These are phyloP conservation scores for Agrochola lychnidis DNA, from an alignment of 2,888 invertebrate species.

Conservation along the genomic window DNA sequence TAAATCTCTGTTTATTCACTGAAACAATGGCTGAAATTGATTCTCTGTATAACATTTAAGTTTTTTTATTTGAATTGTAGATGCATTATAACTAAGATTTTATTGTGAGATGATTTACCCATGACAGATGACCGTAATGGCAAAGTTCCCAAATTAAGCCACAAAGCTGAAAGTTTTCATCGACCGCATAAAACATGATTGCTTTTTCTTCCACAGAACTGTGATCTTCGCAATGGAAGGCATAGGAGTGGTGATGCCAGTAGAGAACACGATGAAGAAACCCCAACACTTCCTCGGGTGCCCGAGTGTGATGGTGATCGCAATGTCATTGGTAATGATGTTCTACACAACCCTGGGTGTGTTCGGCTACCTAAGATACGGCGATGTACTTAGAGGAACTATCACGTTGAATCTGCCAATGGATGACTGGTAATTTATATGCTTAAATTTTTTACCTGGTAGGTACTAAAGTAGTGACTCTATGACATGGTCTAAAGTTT, in stretches of 20 bases:
- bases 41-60: background rate
- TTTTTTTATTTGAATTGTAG: too few species aligned
- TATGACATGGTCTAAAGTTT: background rate
- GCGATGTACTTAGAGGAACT: conserved; percentile 92
- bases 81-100: background rate
- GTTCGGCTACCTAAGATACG: conserved; percentile 96
- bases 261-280: conserved; percentile 97
- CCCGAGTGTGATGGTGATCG: conserved; percentile 95
- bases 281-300: conserved; percentile 95
- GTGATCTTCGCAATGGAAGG: conserved; percentile 99
- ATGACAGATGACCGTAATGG: background rate
- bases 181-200: background rate
- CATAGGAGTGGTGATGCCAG: conserved; percentile 97
- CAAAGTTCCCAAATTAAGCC: background rate
- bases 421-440: conserved; percentile 90
- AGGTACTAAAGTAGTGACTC: background rate
- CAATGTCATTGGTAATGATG: conserved; percentile 95
- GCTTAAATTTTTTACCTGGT: background rate
- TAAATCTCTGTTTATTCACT: background rate
- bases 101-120: background rate
- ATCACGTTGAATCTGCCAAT: conserved; percentile 96
- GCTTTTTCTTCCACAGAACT: conserved; percentile 91
- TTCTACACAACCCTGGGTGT: conserved; percentile 96
- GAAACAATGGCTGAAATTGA: background rate
- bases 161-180: background rate